Evolutionary conservation across 2,888 invertebrate genomes (phyloP).

Genomic region (Hemistola chrysoprasaria): DNA sequence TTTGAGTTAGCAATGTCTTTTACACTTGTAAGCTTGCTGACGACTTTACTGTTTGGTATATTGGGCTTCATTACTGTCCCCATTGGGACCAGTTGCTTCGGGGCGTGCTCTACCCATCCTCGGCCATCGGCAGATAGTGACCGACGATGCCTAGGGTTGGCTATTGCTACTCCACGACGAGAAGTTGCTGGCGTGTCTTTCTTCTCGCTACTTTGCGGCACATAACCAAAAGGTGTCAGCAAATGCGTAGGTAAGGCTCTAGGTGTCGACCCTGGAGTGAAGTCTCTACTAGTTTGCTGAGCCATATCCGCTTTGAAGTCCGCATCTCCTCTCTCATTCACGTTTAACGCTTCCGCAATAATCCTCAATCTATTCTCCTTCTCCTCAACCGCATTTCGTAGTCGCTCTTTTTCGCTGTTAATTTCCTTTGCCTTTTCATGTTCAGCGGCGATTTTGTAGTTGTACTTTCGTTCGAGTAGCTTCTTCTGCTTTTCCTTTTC

Average conservation of each 20-base stretch:
- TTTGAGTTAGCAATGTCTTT: conserved; percentile 87
- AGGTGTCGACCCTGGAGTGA: conserved; percentile 71
- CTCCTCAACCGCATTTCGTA: conserved; percentile 63
- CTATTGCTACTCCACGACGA: conserved; percentile 84
- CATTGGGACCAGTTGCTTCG: conserved; percentile 89
- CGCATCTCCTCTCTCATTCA: conserved; percentile 52
- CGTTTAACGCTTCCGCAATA: conserved; percentile 62
- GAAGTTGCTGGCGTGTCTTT: conserved; percentile 61
- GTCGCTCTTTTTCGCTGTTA: conserved; percentile 57
- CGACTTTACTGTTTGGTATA: conserved; percentile 90
- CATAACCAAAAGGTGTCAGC: conserved; percentile 66
- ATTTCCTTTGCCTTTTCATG: conserved; percentile 89
- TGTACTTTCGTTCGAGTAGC: conserved; percentile 80
- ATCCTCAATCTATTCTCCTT: conserved; percentile 72
- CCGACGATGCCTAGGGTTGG: conserved; percentile 88
- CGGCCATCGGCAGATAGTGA: conserved; percentile 90
- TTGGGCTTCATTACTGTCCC: conserved; percentile 95
- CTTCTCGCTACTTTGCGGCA: conserved; percentile 43
- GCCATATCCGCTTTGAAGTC: conserved; percentile 51
- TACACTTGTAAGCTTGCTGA: conserved; percentile 90
- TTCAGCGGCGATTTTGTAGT: conserved; percentile 85
- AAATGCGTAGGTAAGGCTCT: conserved; percentile 71
- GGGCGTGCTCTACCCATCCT: conserved; percentile 95
- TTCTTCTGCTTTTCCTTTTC: conserved; percentile 86
- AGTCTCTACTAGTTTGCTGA: conserved; percentile 66